Base-by-base conservation (phyloP, 1,140 invertebrate species). In the Cecropterus lyciades region DNA sequence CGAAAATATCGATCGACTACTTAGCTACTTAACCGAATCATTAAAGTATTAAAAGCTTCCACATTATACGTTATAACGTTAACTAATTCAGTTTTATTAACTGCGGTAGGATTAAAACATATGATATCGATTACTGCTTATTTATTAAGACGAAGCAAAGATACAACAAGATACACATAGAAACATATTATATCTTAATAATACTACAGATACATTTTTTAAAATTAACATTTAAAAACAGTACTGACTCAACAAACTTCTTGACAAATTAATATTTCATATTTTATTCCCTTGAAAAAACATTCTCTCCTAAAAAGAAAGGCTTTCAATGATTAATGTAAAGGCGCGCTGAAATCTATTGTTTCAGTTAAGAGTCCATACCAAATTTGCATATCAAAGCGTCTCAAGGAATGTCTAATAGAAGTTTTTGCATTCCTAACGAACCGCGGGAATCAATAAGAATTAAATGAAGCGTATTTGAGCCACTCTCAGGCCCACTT, bases 341-440 rank as follows among this genome's bases (percentile, higher is more conserved):
- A 74, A 72, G 66, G 63, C 65, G 70, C 67, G 51, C 56, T 69
- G 30, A 75, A 84, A 80, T 84, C 75, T 84, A 85, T 87, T 87
- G 80, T 87, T 83, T 84, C 69, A 79, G 66, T 81, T 83, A 76
- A 79, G 74, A 77, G 68, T 73, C 69, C 64, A 70, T 74, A 72
- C 67, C 62, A 40, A 56, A 87, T 87, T 87, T 85, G 72, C 85
- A 85, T 87, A 80, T 75, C 82, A 87, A 87, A 87, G 79, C 72
- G 67, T 60, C 68, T 76, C 69, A 74, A 70, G 73, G 77, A 84
- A 80, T 83, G 72, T 77, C 73, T 79, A 84, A 85, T 80, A 83
- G 72, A 83, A 85, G 79, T 84, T 87, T 87, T 85, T 82, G 83
- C 80, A 87, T 87, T 80, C 69, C 73, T 85, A 85, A 87, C 82